phyloP scores from a whole-genome alignment of 2,888 invertebrate species.

The Myopa testacea region DNA sequence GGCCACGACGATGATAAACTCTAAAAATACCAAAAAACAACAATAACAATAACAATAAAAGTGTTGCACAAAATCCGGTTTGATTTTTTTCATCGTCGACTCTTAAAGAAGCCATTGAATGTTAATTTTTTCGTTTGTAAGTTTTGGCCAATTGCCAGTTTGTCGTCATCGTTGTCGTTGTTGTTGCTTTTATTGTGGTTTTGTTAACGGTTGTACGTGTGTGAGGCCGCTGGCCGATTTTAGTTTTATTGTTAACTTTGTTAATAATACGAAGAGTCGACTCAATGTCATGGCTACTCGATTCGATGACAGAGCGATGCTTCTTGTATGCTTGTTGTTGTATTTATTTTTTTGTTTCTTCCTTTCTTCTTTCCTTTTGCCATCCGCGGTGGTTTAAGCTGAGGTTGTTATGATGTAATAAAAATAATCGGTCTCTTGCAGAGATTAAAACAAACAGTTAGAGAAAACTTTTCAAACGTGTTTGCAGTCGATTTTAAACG shows the following conservation, averaged over 20 bases:
- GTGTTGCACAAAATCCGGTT: conserved; percentile 37
- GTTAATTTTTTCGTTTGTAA: conserved; percentile 44
- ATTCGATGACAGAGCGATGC: conserved; percentile 21
- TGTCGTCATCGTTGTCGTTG: conserved; percentile 23
- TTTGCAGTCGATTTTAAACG: neutral
- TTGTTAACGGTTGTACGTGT: neutral
- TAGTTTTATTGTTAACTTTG: conserved; percentile 27
- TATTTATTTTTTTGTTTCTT: neutral
- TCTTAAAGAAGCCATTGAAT: conserved; percentile 53
- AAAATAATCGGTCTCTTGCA: neutral
- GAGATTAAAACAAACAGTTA: neutral
- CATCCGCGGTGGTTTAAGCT: neutral
- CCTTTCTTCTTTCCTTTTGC: conserved; percentile 11
- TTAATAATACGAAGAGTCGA: conserved; percentile 33
- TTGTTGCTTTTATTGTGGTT: neutral
- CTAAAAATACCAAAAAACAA: neutral
- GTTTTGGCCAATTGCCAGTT: neutral
- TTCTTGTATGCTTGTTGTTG: conserved; percentile 21
- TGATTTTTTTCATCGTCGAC: neutral
- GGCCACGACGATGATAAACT: conserved; percentile 10
- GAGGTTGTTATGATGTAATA: conserved; percentile 26
- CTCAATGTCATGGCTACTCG: conserved; percentile 57
- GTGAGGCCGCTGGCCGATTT: neutral
- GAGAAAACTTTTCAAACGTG: neutral
- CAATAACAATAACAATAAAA: conserved; percentile 33